Base-by-base conservation (phyloP, 2,113 vertebrate species). In the Thomomys bottae region DNA sequence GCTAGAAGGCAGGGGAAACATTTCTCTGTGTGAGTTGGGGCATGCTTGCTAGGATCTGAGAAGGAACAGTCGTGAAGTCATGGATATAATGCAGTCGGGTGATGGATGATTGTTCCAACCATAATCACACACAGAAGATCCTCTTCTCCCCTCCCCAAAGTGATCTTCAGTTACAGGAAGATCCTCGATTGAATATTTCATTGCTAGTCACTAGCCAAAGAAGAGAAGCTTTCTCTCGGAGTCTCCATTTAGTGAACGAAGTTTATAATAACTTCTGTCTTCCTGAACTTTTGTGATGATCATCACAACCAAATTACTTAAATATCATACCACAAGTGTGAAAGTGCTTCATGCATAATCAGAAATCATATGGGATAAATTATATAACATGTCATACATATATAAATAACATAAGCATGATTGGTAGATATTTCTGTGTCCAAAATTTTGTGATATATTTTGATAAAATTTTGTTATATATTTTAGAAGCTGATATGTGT, bases 401-500 rank as follows among this genome's bases (percentile, higher is more conserved):
- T 17, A 7, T 23, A 79, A 93, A 68, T 68, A 66, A 1, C 32
- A 61, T 8, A 68, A 40, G 87, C 64, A 79, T 68, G 79, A 88
- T 88, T 93, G 32, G 21, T 63, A 61, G 32, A 71, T 71, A 90
- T 71, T 92, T 95, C 34, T 85, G 45, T 88, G 63, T 68, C 63
- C 18, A 30, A 76, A 77, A 82, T 61, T 75, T 34, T 42, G 23
- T 68, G 81, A 89, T 49, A 71, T 6, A 72, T 80, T 90, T 95
- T 40, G 24, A 40, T 93, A 15, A 89, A 89, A 71, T 80, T 90
- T 95, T 40, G 24, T 36, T 93, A 15, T 87, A 89, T 67, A 72
- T 54, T 66, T 3, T 63, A 40, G 68, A 87, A 20, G 71, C 14
- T 49, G 83, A 38, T 30, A 67, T 86, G 32, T 40, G 6, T 63